A percentile compares a stretch with the other conserved stretches of the same genome.
These are phyloP conservation scores for Chinchilla lanigera DNA, from an alignment of 2,113 vertebrate genomes.

Conservation along the genomic window DNA sequence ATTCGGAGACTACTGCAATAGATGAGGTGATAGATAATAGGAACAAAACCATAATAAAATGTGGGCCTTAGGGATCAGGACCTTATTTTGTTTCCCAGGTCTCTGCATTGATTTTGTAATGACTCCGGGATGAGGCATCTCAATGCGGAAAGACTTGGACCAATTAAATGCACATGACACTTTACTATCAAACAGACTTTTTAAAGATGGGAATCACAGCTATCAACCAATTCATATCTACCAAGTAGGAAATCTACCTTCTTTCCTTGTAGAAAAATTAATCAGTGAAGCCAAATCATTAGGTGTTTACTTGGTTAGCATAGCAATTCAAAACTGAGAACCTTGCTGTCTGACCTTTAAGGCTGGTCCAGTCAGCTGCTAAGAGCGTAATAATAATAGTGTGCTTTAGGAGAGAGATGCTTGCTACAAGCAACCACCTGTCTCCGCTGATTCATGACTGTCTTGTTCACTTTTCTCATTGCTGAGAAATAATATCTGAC, in stretches of 20 bases:
- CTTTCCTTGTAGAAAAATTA: not conserved
- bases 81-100: not conserved
- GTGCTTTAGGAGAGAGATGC: not conserved
- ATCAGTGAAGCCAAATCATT: not conserved
- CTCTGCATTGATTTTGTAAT: not conserved
- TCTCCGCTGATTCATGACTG: not conserved
- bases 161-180: not conserved
- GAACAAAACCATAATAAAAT: not conserved
- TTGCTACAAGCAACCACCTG: not conserved
- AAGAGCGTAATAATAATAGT: not conserved
- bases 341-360: not conserved
- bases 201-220: not conserved
- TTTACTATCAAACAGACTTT: not conserved
- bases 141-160: not conserved
- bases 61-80: not conserved
- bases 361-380: not conserved
- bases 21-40: not conserved
- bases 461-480: not conserved
- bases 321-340: not conserved
- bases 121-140: not conserved
- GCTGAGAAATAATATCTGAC: not conserved
- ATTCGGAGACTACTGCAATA: not conserved
- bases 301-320: not conserved
- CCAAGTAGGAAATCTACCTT: not conserved
- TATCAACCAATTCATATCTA: not conserved